These are phyloP conservation scores for Cosmia pyralina DNA, from an alignment of 2,888 invertebrate genomes.

Conservation along the genomic window DNA sequence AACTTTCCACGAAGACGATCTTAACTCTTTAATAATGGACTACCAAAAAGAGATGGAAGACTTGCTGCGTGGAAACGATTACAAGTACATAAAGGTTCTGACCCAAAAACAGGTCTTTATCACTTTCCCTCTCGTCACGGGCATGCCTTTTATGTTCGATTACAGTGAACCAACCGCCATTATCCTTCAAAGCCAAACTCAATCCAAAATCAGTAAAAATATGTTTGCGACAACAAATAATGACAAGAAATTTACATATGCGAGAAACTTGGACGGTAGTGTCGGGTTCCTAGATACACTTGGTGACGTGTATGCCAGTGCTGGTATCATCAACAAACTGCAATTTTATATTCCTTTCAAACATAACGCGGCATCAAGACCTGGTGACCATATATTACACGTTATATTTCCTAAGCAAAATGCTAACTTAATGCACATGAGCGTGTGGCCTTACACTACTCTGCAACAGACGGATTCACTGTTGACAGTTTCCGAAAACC, in stretches of 20 bases:
- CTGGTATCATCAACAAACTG: conserved; percentile 91
- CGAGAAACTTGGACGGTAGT: conserved; percentile 90
- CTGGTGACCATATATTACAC: conserved; percentile 82
- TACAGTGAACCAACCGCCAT: conserved; percentile 90
- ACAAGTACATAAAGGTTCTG: conserved; percentile 91
- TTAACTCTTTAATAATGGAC: conserved; percentile 83
- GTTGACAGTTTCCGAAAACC: conserved; percentile 85
- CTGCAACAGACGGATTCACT: conserved; percentile 88
- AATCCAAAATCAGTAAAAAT: conserved; percentile 64
- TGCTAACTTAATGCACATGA: conserved; percentile 89
- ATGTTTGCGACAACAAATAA: conserved; percentile 69
- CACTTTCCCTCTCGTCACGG: conserved; percentile 92
- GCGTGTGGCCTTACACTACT: conserved; percentile 91
- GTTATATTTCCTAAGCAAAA: conserved; percentile 88
- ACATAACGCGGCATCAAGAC: conserved; percentile 83
- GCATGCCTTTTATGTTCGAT: conserved; percentile 92
- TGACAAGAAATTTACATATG: conserved; percentile 87
- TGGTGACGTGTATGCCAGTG: conserved; percentile 89
- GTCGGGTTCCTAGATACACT: conserved; percentile 92
- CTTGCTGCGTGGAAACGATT: conserved; percentile 83
- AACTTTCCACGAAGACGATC: conserved; percentile 88
- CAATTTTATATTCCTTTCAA: conserved; percentile 90
- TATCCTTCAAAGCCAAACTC: conserved; percentile 75
- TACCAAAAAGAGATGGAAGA: conserved; percentile 78
- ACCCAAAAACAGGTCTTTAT: conserved; percentile 90